Conservation (phyloP, 2,113 vertebrate species). For the Haplochromis vanheusdeni region DNA sequence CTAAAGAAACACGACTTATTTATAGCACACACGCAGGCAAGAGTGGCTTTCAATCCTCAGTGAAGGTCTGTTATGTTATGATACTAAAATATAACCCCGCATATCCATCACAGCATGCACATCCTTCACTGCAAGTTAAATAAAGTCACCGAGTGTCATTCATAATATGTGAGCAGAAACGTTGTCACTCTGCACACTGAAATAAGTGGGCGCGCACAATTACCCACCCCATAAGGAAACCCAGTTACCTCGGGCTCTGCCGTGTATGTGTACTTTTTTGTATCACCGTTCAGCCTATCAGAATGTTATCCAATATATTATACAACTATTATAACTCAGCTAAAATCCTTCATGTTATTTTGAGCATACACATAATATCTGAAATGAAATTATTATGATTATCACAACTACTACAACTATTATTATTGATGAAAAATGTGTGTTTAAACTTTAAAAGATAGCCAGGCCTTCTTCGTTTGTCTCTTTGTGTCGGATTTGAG, state of each 20-base stretch:
- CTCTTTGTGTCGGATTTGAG: neutral
- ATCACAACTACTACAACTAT: neutral
- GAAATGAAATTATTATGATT: neutral
- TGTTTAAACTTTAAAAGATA: neutral
- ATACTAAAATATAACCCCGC: neutral
- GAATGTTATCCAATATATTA: neutral
- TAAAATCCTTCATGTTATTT: neutral
- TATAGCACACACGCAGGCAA: neutral
- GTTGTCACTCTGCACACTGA: fast-evolving
- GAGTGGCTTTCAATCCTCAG: neutral
- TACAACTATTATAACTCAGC: neutral
- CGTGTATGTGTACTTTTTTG: neutral
- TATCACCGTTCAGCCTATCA: neutral
- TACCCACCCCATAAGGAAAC: neutral
- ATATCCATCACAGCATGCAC: neutral
- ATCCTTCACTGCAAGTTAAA: neutral
- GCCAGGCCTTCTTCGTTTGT: neutral
- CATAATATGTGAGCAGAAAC: neutral
- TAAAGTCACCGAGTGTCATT: neutral
- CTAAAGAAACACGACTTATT: neutral
- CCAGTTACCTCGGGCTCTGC: neutral
- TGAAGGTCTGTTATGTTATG: neutral
- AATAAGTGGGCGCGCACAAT: neutral
- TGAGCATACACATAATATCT: neutral
- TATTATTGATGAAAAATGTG: neutral